Conservation (phyloP, 2,113 vertebrate genomes). For the Lamprotornis superbus region DNA sequence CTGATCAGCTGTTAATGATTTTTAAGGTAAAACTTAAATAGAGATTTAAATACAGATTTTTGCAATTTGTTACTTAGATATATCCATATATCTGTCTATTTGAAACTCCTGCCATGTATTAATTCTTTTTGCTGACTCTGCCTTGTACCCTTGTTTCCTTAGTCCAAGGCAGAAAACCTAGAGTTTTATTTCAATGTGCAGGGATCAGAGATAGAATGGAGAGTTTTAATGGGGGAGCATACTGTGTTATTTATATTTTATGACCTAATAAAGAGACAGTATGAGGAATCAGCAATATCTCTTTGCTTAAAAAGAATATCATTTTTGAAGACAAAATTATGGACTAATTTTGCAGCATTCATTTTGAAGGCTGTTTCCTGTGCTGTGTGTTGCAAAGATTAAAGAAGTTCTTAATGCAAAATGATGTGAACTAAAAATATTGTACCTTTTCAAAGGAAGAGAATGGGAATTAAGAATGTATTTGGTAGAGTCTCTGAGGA, state of each 20-base stretch:
- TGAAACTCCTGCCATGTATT: background rate
- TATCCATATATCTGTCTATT: background rate
- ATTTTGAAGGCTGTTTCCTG: conserved; percentile 3
- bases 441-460: background rate
- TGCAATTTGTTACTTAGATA: background rate
- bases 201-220: background rate
- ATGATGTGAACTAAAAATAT: conserved; percentile 8
- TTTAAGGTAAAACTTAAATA: background rate
- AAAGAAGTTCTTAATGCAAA: conserved; percentile 19
- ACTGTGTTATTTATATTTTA: background rate
- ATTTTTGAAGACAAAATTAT: background rate
- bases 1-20: background rate
- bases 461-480: background rate
- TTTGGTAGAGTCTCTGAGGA: background rate
- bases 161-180: background rate
- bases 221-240: background rate
- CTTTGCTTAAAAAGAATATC: background rate
- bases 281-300: background rate
- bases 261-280: background rate
- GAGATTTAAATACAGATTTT: background rate
- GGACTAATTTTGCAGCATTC: background rate
- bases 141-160: background rate
- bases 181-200: background rate
- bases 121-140: background rate
- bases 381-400: background rate